Percentiles rank a stretch among this genome's conserved stretches.
phyloP scores from a whole-genome alignment of 2,113 vertebrate species.

The Dromaius novaehollandiae region DNA sequence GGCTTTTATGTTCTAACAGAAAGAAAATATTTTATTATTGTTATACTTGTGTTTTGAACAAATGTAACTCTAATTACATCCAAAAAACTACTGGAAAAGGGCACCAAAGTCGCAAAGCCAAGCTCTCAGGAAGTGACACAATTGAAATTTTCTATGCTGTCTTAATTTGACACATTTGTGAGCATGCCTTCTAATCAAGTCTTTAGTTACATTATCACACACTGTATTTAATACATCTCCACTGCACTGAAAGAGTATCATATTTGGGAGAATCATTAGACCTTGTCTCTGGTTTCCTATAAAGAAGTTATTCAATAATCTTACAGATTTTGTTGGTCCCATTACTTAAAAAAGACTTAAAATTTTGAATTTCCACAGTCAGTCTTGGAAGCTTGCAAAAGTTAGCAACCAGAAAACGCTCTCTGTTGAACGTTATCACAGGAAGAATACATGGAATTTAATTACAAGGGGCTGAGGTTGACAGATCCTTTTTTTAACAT shows the following conservation, averaged over 20 bases:
- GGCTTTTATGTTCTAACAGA: neutral
- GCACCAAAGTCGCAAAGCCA: neutral
- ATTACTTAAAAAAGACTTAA: neutral
- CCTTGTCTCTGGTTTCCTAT: neutral
- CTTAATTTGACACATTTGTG: constrained; percentile 11
- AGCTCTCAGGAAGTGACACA: neutral
- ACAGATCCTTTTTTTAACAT: neutral
- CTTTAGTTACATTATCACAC: neutral
- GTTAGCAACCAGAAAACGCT: neutral
- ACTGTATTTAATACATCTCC: neutral
- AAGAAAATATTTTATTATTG: neutral
- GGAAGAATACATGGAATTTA: neutral
- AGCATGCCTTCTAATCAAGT: neutral
- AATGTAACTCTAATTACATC: neutral
- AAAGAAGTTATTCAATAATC: neutral
- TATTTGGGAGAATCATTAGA: neutral
- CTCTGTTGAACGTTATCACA: neutral
- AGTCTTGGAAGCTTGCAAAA: neutral
- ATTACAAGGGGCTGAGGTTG: neutral
- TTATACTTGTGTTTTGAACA: neutral
- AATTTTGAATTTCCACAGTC: neutral
- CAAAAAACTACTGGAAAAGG: neutral
- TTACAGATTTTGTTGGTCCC: neutral
- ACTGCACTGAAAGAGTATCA: neutral
- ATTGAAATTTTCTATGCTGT: neutral